Base-by-base conservation (phyloP, 2,113 vertebrate species). In the Xenopus laevis region DNA sequence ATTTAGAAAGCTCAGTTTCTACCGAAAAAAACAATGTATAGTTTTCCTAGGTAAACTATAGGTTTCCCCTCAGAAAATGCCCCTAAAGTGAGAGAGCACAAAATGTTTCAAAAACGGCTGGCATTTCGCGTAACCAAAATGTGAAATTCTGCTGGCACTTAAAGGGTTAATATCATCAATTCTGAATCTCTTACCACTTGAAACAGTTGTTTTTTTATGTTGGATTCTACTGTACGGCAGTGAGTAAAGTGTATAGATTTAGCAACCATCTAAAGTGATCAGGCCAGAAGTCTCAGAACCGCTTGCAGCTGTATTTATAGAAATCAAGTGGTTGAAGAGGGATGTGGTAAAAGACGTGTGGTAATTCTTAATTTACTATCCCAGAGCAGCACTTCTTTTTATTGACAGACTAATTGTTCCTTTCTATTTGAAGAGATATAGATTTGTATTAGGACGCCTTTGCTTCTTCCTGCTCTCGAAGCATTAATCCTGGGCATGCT, bases 391-490 rank as follows among this genome's bases (percentile, higher is more conserved):
- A 61, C 44, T 71, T 61, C 55, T 58, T 44, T 47, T 45, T 61
- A 71, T 71, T 61, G 69, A 71, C 57, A 45, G 68, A 15, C 53
- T 70, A 70, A 70, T 70, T 70, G 57, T 52, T 59, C 20, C 40
- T 60, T 61, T 71, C 57, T 71, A 71, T 71, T 46, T 61, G 68
- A 70, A 59, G 68, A 45, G 17, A 60, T 70, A 60, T 70, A 53
- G 68, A 70, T 70, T 70, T 44, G 23, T 59, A 59, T 70, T 40
- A 40, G 27, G 17, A 18, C 2, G 13, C 68, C 12, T 18, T 57
- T 45, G 1, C 23, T 16, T 33, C 33, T 60, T 61, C 58, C 69
- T 71, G 69, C 40, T 21, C 59, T 45, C n/a, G n/a, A 67, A 50
- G 65, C 45, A 66, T 66, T 21, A 66, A 47, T 66, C 33, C 11